Conservation (phyloP, 2,113 vertebrate genomes). For the Sturnus vulgaris region DNA sequence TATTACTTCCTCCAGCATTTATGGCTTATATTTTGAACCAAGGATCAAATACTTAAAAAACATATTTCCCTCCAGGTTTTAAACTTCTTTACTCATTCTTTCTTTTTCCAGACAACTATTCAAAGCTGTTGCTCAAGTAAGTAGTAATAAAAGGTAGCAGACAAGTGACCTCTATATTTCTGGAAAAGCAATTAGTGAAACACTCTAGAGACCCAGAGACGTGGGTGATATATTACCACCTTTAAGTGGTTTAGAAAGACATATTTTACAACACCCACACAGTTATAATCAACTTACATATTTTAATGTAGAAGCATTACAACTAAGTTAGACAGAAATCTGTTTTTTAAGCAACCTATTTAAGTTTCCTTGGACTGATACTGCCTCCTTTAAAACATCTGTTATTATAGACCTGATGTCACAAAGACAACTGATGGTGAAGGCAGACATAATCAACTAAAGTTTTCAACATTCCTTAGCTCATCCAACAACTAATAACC, state of each 20-base stretch:
- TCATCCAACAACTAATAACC: conserved; percentile 58
- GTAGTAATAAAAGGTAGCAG: conserved; percentile 65
- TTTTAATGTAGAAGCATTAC: conserved; percentile 50
- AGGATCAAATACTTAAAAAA: background rate
- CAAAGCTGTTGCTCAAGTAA: conserved; percentile 44
- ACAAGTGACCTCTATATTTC: conserved; percentile 63
- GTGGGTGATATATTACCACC: conserved; percentile 63
- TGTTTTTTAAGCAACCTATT: conserved; percentile 27
- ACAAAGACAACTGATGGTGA: conserved; percentile 48
- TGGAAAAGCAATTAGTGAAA: conserved; percentile 68
- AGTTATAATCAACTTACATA: conserved; percentile 53
- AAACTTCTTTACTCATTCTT: conserved; percentile 23
- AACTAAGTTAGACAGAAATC: conserved; percentile 36
- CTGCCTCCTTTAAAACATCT: conserved; percentile 3
- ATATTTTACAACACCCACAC: conserved; percentile 51
- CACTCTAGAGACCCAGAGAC: conserved; percentile 42
- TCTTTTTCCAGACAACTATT: conserved; percentile 27
- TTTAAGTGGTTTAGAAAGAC: conserved; percentile 53
- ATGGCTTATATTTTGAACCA: background rate
- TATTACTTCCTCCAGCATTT: background rate
- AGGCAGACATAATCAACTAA: conserved; percentile 52
- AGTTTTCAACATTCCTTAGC: conserved; percentile 59
- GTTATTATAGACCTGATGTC: conserved; percentile 17
- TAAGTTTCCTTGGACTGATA: conserved; percentile 30
- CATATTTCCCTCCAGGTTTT: conserved; percentile 11